A percentile compares a stretch with the other conserved stretches of the same genome.
phyloP scores from a whole-genome alignment of 1,140 invertebrate genomes.

The Cotesia vestalis region DNA sequence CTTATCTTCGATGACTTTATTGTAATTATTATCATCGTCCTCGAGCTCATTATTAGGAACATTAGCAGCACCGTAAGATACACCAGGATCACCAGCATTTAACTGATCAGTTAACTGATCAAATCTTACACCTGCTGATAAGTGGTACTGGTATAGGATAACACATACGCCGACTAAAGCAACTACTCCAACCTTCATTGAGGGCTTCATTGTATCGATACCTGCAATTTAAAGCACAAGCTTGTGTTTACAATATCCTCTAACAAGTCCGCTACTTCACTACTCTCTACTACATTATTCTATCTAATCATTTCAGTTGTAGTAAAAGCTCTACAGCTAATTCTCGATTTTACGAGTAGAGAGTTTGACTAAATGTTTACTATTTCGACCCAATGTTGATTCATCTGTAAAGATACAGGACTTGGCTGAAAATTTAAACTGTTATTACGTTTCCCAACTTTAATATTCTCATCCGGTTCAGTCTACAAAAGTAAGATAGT shows the following conservation, averaged over 20 bases:
- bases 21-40: constrained; percentile 45
- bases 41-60: constrained; percentile 46
- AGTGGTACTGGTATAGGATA: constrained; percentile 61
- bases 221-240: constrained; percentile 33
- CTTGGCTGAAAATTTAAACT: too few relatives aligned
- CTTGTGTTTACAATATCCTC: constrained; percentile 11
- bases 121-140: constrained; percentile 56
- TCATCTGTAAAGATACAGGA: too few relatives aligned
- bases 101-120: constrained; percentile 53
- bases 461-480: too few relatives aligned
- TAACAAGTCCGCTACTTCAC: background rate
- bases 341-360: too few relatives aligned
- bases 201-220: constrained; percentile 56
- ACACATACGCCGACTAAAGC: constrained; percentile 59
- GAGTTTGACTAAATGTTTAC: too few relatives aligned
- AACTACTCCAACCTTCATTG: constrained; percentile 59
- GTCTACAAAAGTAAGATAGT: too few relatives aligned
- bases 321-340: background rate
- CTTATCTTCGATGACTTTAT: constrained; percentile 54
- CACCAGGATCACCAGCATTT: constrained; percentile 47
- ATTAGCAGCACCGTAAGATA: constrained; percentile 45
- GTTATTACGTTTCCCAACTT: too few relatives aligned
- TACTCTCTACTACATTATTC: background rate
- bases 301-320: background rate
- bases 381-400: too few relatives aligned